Percentiles rank a stretch among this genome's conserved stretches.
Evolutionary conservation across 2,888 invertebrate genomes (phyloP).

Genomic region (Brenthis hecate): DNA sequence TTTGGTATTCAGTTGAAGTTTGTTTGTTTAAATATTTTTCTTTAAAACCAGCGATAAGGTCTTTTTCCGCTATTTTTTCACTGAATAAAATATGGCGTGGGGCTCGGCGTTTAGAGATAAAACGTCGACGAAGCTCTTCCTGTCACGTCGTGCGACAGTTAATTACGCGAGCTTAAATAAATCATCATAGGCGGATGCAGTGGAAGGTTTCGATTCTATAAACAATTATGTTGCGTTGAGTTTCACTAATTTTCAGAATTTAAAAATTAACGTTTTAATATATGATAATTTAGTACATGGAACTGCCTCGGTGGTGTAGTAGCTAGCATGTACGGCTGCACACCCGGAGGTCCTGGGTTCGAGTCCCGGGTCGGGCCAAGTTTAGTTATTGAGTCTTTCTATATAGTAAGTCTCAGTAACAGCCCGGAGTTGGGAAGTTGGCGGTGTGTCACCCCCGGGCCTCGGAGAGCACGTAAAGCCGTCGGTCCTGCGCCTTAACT

Average conservation of each 20-base stretch:
- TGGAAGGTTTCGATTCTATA: conserved; percentile 72
- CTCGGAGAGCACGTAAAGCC: too few species aligned
- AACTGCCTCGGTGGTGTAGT: too few species aligned
- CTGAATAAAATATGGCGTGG: conserved; percentile 73
- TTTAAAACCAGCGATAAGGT: conserved; percentile 70
- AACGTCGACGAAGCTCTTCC: conserved; percentile 72
- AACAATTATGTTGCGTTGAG: conserved; percentile 80
- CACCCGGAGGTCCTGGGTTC: too few species aligned
- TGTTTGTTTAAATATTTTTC: conserved; percentile 77
- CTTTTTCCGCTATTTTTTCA: conserved; percentile 69
- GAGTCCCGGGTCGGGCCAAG: too few species aligned
- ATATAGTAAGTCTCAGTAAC: too few species aligned
- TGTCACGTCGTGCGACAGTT: conserved; percentile 81
- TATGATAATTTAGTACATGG: too few species aligned
- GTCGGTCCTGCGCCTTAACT: too few species aligned
- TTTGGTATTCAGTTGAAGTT: conserved; percentile 75
- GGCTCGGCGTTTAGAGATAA: conserved; percentile 72
- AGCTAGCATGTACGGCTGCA: too few species aligned
- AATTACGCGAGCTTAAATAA: conserved; percentile 82
- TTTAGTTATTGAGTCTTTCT: too few species aligned
- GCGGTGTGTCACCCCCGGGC: too few species aligned
- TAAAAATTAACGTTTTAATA: background rate
- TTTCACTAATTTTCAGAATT: conserved; percentile 42
- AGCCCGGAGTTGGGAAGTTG: too few species aligned
- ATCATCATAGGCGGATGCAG: conserved; percentile 79